These are phyloP conservation scores for Bedellia somnulentella DNA, from an alignment of 2,888 invertebrate genomes.

Conservation along the genomic window DNA sequence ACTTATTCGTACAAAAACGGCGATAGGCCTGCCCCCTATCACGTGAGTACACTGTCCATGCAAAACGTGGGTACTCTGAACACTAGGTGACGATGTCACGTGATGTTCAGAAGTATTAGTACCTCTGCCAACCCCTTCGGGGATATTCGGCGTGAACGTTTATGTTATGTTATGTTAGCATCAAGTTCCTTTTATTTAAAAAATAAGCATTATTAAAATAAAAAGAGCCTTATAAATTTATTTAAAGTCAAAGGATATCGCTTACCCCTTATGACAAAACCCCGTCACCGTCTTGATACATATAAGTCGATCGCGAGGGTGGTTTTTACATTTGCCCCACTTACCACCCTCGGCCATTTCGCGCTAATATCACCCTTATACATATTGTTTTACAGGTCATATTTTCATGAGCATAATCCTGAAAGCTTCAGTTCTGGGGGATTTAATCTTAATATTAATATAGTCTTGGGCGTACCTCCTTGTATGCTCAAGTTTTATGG, in stretches of 20 bases:
- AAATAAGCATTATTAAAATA: neutral
- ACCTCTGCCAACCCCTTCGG: neutral
- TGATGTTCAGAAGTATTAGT: no score
- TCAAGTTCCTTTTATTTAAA: no score
- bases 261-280: conserved; percentile 14
- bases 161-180: no score
- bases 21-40: neutral
- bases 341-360: conserved; percentile 10
- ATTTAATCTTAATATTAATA: conserved; percentile 52
- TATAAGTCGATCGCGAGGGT: conserved; percentile 60
- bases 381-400: neutral
- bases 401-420: neutral
- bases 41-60: neutral
- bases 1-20: no score
- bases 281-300: conserved; percentile 42
- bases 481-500: conserved; percentile 47
- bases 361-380: conserved; percentile 10
- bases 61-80: neutral
- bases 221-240: no score
- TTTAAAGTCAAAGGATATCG: no score
- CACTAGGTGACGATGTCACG: no score
- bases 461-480: conserved; percentile 38
- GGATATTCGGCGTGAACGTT: neutral
- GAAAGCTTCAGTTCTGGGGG: conserved; percentile 8
- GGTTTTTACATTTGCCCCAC: conserved; percentile 54